Evolutionary conservation across 2,888 invertebrate genomes (phyloP).

Genomic region (Andrena fulva): DNA sequence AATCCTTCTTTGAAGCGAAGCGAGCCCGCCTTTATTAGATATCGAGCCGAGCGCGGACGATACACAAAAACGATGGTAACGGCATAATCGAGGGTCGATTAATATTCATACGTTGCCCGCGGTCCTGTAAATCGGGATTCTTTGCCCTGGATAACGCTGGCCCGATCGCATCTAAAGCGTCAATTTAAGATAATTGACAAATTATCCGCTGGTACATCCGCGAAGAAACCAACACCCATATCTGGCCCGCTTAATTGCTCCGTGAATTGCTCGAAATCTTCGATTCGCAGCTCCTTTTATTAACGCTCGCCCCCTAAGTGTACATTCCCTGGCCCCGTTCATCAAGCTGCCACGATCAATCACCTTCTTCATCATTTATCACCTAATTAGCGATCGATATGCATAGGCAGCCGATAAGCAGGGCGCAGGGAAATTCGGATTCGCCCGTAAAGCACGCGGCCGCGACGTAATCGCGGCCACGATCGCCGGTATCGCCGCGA

Average conservation of each 20-base stretch:
- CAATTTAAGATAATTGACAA: conserved; percentile 41
- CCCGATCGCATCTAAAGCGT: conserved; percentile 30
- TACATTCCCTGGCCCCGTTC: neutral
- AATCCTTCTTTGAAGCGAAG: conserved; percentile 28
- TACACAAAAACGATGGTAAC: conserved; percentile 28
- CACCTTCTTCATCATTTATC: conserved; percentile 4
- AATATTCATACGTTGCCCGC: conserved; percentile 40
- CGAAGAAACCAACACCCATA: conserved; percentile 11
- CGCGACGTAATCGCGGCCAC: conserved; percentile 21
- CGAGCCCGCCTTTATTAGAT: conserved; percentile 16
- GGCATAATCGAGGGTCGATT: conserved; percentile 30
- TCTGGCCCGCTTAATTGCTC: conserved; percentile 1
- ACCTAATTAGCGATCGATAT: conserved; percentile 33
- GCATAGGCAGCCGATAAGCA: conserved; percentile 19
- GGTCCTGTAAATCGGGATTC: conserved; percentile 16
- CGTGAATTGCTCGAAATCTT: neutral
- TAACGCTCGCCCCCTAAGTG: neutral
- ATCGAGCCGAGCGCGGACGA: neutral
- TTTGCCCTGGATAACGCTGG: conserved; percentile 2
- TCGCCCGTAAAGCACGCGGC: conserved; percentile 37
- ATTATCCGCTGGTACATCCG: conserved; percentile 15
- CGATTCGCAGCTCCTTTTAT: neutral
- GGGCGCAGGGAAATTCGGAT: conserved; percentile 30
- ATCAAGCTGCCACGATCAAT: neutral
- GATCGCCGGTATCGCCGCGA: conserved; percentile 27